Conservation (phyloP, 2,797 vertebrate genomes). For the Chiroxiphia lanceolata region DNA sequence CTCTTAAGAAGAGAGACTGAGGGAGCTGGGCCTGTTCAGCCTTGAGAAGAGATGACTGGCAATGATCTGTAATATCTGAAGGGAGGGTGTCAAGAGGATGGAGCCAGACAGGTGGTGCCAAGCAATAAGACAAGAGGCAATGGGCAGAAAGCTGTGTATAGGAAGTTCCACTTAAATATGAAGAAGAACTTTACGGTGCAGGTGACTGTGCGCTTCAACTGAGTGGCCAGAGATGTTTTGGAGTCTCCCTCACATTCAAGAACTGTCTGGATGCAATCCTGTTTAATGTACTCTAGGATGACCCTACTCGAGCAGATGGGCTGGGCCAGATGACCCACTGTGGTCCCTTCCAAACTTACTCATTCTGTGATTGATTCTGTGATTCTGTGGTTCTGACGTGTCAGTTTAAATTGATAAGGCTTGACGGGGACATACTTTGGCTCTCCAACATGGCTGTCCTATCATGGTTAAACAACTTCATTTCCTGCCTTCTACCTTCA, state of each 20-base stretch:
- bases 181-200: not conserved
- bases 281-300: not conserved
- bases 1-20: not conserved
- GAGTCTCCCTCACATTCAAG: not conserved
- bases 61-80: not conserved
- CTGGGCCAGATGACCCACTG: not conserved
- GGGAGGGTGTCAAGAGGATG: not conserved
- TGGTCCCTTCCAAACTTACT: not conserved
- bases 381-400: not conserved
- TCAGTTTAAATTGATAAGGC: not conserved
- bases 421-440: not conserved
- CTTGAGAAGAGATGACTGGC: not conserved
- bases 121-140: not conserved
- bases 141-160: accelerated
- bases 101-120: not conserved
- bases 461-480: not conserved
- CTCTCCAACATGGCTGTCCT: not conserved
- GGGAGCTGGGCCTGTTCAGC: not conserved
- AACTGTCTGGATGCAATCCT: not conserved
- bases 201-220: not conserved
- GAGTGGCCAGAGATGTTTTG: not conserved
- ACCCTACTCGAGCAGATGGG: not conserved
- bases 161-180: not conserved
- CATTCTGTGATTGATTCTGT: not conserved
- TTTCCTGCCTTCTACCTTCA: not conserved